Base-by-base conservation (phyloP, 2,797 vertebrate genomes). In the Kryptolebias ocellatus region DNA sequence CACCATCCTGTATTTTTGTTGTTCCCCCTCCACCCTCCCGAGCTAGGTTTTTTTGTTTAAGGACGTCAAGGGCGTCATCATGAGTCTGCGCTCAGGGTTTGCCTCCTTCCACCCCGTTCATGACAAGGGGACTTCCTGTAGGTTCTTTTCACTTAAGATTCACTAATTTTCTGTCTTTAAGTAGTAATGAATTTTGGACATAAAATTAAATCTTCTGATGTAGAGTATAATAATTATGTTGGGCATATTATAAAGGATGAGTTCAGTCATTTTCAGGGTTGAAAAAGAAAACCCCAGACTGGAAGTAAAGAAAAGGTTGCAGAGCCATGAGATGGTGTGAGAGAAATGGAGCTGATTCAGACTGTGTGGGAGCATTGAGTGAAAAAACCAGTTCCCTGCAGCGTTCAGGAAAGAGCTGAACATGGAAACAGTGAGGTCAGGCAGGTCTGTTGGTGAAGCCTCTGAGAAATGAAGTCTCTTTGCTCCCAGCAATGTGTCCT, bases 261-360 rank as follows among this genome's bases (percentile, higher is more conserved):
- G 12, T n/a, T 24, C 12, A 45, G 20, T 59, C 20, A 50, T 76
- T 78, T 61, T 50, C 17, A 2, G 15, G 24, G 46, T 1, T 39
- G 66, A 10, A 46, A 42, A 67, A n/a, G n/a, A 11, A 51, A 53
- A 24, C 20, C 37, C 59, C 37, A 31, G 53, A 52, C 63, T 50
- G 57, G 59, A 73, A 49, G 51, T 53, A 62, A 73, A 53, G 14
- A 14, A 42, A 65, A 45, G 3, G 63, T 39, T 54, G 14, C 47
- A 57, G 49, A 58, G 61, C 49, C 37, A 15, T 66, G n/a, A 67
- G 64, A 54, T 57, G 72, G 70, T 83, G 57, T 20, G 46, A 63
- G 67, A 49, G 49, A 83, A 34, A 4, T 58, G 60, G 5, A 81
- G 87, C 89, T 92, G 89, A 93, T 81, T 90, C 87, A 89, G 87